Conservation (phyloP, 2,113 vertebrate genomes). For the Equus przewalskii region DNA sequence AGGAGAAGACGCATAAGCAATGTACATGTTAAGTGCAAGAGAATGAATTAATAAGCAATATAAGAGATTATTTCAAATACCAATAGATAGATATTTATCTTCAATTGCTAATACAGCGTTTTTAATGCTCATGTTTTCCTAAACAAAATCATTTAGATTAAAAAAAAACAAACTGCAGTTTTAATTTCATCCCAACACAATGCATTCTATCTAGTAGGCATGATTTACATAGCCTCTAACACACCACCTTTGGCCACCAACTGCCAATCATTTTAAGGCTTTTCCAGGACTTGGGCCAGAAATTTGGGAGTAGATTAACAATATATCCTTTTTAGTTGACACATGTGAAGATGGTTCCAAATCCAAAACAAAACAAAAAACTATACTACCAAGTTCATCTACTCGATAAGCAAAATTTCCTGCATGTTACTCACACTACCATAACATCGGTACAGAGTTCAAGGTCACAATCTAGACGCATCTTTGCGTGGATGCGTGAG, state of each 20-base stretch:
- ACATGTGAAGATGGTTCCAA: slow-evolving; percentile 72
- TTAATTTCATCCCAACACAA: slow-evolving; percentile 68
- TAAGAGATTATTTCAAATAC: slow-evolving; percentile 36
- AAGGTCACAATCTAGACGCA: background rate
- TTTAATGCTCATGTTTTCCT: background rate
- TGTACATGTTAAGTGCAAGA: background rate
- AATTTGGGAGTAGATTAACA: background rate
- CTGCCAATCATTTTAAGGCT: slow-evolving; percentile 54
- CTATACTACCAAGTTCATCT: slow-evolving; percentile 35
- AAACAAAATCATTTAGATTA: background rate
- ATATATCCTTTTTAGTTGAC: slow-evolving; percentile 65
- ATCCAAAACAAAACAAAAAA: background rate
- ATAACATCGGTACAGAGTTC: background rate
- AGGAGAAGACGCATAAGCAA: background rate
- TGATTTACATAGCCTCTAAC: background rate
- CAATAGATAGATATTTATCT: background rate
- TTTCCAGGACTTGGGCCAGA: background rate
- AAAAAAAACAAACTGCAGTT: background rate
- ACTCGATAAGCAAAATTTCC: background rate
- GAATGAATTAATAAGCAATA: background rate
- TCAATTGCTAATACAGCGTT: background rate
- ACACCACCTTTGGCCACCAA: slow-evolving; percentile 70
- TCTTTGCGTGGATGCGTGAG: background rate
- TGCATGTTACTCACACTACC: background rate
- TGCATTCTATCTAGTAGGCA: background rate